Evolutionary conservation across 1,140 invertebrate genomes (phyloP).

Genomic region (Dermatophagoides farinae): DNA sequence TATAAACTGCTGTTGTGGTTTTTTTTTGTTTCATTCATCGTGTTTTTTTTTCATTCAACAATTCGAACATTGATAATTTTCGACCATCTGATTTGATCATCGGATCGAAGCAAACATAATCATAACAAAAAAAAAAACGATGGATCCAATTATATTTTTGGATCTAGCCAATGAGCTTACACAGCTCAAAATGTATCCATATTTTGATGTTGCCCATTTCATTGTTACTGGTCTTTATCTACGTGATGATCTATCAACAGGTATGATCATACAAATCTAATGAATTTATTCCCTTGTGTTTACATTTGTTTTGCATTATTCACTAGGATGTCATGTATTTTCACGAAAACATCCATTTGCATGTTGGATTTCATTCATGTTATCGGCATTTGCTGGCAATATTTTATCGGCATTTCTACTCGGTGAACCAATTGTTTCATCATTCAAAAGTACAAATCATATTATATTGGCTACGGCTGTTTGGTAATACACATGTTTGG

Average conservation of each 20-base stretch:
- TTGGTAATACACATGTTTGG: conserved; percentile 54
- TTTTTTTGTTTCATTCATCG: not conserved
- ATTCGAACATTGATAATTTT: not conserved
- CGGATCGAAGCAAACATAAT: not conserved
- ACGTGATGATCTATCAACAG: conserved; percentile 77
- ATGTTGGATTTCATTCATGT: conserved; percentile 92
- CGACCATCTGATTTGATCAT: not conserved
- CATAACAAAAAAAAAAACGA: conserved; percentile 2
- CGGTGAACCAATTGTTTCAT: conserved; percentile 80
- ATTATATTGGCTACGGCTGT: conserved; percentile 69
- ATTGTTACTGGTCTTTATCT: conserved; percentile 72
- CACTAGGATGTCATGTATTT: conserved; percentile 68
- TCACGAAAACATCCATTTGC: conserved; percentile 89
- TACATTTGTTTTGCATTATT: too few species aligned
- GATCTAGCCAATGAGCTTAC: conserved; percentile 95
- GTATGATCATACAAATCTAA: too few species aligned
- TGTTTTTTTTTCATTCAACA: not conserved
- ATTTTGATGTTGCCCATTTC: conserved; percentile 92
- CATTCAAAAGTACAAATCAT: conserved; percentile 81
- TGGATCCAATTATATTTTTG: conserved; percentile 28
- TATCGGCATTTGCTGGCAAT: conserved; percentile 89
- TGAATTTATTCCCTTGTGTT: conserved; percentile 9
- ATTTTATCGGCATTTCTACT: conserved; percentile 82
- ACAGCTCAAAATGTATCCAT: conserved; percentile 97
- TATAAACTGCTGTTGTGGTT: not conserved